Evolutionary conservation across 2,797 vertebrate genomes (phyloP).

Genomic region (Pagetopsis macropterus): DNA sequence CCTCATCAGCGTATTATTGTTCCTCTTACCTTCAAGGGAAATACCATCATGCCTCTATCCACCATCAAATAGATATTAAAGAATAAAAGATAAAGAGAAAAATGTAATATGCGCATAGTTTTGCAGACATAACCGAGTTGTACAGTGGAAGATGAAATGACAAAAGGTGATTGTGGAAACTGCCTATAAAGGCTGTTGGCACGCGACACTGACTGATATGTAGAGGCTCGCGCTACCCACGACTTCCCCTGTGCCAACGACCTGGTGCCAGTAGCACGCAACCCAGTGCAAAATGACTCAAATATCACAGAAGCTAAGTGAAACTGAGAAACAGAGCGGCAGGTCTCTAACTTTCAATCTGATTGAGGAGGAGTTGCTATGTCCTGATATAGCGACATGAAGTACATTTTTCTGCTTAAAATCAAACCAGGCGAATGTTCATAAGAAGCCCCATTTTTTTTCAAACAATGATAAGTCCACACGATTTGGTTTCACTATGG

Average conservation of each 20-base stretch:
- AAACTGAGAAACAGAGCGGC: conserved; percentile 15
- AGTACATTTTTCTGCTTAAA: conserved; percentile 17
- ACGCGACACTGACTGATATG: conserved; percentile 77
- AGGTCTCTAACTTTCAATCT: conserved; percentile 25
- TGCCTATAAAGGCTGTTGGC: conserved; percentile 47
- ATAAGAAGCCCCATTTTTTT: too few species aligned
- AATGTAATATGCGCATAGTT: not conserved
- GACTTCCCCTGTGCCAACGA: conserved; percentile 64
- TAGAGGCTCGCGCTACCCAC: conserved; percentile 46
- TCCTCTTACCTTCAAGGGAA: conserved; percentile 48
- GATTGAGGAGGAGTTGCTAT: not conserved
- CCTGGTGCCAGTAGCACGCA: conserved; percentile 71
- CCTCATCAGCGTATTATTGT: not conserved
- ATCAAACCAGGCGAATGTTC: not conserved
- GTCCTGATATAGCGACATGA: conserved; percentile 42
- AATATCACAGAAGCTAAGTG: conserved; percentile 43
- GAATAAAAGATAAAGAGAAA: not conserved
- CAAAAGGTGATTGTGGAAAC: conserved; percentile 30
- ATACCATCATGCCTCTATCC: not conserved
- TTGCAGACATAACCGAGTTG: not conserved
- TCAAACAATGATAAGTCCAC: too few species aligned
- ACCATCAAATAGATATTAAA: not conserved
- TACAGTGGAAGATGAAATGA: conserved; percentile 41
- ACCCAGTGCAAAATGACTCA: conserved; percentile 60
- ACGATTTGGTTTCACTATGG: not conserved